phyloP scores from a whole-genome alignment of 2,888 invertebrate genomes.

The Nematopogon swammerdamellus region DNA sequence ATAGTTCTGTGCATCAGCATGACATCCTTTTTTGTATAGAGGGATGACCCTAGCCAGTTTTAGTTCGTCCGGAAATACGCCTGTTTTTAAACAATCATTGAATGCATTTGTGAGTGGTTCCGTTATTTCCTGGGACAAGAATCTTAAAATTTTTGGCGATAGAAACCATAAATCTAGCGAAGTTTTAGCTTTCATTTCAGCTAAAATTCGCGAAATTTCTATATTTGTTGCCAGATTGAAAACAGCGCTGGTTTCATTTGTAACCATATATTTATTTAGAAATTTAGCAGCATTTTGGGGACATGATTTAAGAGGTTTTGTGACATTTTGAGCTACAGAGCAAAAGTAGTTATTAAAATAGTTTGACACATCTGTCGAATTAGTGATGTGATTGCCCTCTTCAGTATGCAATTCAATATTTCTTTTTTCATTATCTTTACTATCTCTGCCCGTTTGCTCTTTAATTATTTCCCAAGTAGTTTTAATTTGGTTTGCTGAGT shows the following conservation, averaged over 20 bases:
- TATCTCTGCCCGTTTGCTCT: neutral
- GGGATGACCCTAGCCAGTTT: constrained; percentile 10
- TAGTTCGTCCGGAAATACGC: constrained; percentile 8
- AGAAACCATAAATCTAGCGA: neutral
- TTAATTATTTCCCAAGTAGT: neutral
- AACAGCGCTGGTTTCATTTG: neutral
- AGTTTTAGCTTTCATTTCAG: neutral
- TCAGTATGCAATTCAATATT: neutral
- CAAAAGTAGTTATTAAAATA: neutral
- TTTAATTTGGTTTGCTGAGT: neutral
- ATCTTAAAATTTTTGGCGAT: neutral
- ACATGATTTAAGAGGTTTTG: neutral
- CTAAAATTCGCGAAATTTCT: neutral
- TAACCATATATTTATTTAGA: neutral
- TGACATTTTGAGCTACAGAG: neutral
- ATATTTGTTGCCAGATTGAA: neutral
- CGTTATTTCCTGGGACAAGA: neutral
- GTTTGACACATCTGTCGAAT: neutral
- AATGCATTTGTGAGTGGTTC: constrained; percentile 5
- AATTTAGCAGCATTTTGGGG: neutral
- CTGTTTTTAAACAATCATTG: constrained; percentile 6
- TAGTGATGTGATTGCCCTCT: neutral
- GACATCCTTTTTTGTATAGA: constrained; percentile 10
- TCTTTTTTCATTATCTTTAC: neutral
- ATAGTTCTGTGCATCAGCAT: constrained; percentile 5